Evolutionary conservation across 2,113 vertebrate genomes (phyloP).

Genomic region (Puffinus mauretanicus): DNA sequence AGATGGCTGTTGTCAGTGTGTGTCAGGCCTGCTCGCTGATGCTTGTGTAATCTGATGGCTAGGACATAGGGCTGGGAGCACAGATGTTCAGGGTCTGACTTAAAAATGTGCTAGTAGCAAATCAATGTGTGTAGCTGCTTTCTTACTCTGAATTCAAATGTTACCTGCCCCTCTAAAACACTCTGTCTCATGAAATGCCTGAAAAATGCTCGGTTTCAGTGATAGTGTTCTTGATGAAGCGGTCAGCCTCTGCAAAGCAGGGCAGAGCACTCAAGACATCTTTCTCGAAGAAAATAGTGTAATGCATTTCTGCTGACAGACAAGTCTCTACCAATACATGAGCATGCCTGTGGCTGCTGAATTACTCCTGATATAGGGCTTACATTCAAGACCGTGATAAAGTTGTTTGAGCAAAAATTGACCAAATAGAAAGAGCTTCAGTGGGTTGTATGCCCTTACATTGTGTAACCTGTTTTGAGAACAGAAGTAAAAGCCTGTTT

Average conservation of each 20-base stretch:
- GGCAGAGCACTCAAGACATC: not conserved
- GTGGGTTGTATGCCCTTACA: not conserved
- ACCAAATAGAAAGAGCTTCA: not conserved
- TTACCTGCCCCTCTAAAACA: not conserved
- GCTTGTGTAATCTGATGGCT: slow-evolving; percentile 27
- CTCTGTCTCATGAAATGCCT: not conserved
- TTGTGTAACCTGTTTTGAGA: not conserved
- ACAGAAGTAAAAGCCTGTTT: not conserved
- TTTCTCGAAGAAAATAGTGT: not conserved
- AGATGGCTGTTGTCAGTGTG: slow-evolving; percentile 17
- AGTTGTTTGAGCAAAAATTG: not conserved
- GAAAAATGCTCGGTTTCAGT: not conserved
- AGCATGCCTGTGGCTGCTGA: not conserved
- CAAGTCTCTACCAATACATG: not conserved
- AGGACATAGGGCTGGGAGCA: slow-evolving; percentile 24
- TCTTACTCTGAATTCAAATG: not conserved
- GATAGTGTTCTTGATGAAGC: not conserved
- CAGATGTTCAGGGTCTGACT: slow-evolving; percentile 15
- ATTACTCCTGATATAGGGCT: not conserved
- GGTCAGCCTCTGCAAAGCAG: not conserved
- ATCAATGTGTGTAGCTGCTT: not conserved
- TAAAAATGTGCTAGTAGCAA: not conserved
- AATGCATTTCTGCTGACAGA: not conserved
- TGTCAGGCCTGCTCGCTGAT: not conserved
- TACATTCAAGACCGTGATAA: not conserved